A percentile compares a stretch with the other conserved stretches of the same genome.
These are phyloP conservation scores for Ditula angustiorana DNA, from an alignment of 2,888 invertebrate species.

Conservation along the genomic window DNA sequence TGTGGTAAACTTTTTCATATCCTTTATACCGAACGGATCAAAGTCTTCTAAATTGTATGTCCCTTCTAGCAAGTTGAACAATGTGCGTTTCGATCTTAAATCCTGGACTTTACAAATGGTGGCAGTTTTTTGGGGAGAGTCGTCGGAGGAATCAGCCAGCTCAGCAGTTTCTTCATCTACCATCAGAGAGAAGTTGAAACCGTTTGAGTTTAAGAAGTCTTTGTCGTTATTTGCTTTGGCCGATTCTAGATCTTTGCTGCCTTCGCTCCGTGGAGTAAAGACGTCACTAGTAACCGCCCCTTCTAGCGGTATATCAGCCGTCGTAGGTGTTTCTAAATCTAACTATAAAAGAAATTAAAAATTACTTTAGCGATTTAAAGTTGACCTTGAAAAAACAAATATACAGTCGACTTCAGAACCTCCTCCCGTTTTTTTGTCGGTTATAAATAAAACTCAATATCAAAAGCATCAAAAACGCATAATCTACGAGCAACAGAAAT, in stretches of 20 bases:
- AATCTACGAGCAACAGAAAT: no score
- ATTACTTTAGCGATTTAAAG: no score
- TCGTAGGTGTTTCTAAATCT: constrained; percentile 81
- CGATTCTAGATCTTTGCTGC: constrained; percentile 59
- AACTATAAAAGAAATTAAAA: constrained; percentile 65
- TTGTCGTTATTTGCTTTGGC: constrained; percentile 59
- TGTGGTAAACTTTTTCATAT: constrained; percentile 57
- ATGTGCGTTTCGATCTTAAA: constrained; percentile 56
- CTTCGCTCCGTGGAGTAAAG: constrained; percentile 69
- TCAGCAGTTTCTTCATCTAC: constrained; percentile 71
- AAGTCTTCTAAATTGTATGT: constrained; percentile 76
- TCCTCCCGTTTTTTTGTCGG: no score
- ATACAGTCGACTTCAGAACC: no score
- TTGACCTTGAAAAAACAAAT: no score
- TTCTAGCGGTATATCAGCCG: constrained; percentile 75
- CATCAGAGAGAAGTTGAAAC: constrained; percentile 75
- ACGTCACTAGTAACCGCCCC: constrained; percentile 65
- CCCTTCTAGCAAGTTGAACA: constrained; percentile 79
- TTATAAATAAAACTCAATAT: no score
- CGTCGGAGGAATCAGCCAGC: constrained; percentile 54
- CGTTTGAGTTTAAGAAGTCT: constrained; percentile 66
- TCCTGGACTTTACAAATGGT: constrained; percentile 44
- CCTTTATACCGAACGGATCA: constrained; percentile 76
- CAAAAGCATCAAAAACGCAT: no score
- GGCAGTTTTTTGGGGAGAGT: constrained; percentile 60